Conservation (phyloP, 2,797 vertebrate species). For the Pagetopsis macropterus region DNA sequence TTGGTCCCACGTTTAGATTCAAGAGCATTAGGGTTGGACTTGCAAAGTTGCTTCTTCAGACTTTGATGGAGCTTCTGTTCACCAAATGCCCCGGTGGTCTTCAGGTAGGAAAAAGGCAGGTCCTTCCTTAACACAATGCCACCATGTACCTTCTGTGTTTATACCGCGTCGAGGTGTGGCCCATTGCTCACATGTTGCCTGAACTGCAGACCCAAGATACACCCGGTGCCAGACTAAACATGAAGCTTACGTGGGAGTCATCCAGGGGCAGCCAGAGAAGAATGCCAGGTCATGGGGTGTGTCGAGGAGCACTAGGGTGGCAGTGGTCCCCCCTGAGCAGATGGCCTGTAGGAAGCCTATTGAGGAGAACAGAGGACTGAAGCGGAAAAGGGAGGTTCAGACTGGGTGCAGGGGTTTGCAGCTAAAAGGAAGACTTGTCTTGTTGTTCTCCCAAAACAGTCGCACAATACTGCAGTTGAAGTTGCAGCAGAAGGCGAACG, state of each 20-base stretch:
- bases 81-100: slow-evolving; percentile 40
- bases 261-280: slow-evolving; percentile 66
- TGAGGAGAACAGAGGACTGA: slow-evolving; percentile 59
- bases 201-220: slow-evolving; percentile 51
- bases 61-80: slow-evolving; percentile 18
- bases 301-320: slow-evolving; percentile 61
- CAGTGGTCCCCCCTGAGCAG: slow-evolving; percentile 74
- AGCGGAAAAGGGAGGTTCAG: slow-evolving; percentile 68
- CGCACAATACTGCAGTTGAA: slow-evolving; percentile 73
- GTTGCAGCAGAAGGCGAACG: slow-evolving; percentile 72
- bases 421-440: slow-evolving; percentile 79
- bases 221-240: slow-evolving; percentile 78
- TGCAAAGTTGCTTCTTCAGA: background rate
- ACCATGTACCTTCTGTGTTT: slow-evolving; percentile 59
- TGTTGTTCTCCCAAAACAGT: slow-evolving; percentile 64
- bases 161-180: slow-evolving; percentile 58
- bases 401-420: slow-evolving; percentile 35
- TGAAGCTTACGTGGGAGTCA: slow-evolving; percentile 66
- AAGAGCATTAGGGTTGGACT: slow-evolving; percentile 35
- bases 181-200: slow-evolving; percentile 39
- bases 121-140: slow-evolving; percentile 30
- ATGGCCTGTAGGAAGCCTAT: slow-evolving; percentile 76
- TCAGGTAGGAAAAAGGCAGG: slow-evolving; percentile 26
- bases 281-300: slow-evolving; percentile 80
- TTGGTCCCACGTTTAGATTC: slow-evolving; percentile 42